Percentiles rank a stretch among this genome's conserved stretches.
These are phyloP conservation scores for Zaprionus vittiger DNA, from an alignment of 1,140 invertebrate genomes.

Conservation along the genomic window DNA sequence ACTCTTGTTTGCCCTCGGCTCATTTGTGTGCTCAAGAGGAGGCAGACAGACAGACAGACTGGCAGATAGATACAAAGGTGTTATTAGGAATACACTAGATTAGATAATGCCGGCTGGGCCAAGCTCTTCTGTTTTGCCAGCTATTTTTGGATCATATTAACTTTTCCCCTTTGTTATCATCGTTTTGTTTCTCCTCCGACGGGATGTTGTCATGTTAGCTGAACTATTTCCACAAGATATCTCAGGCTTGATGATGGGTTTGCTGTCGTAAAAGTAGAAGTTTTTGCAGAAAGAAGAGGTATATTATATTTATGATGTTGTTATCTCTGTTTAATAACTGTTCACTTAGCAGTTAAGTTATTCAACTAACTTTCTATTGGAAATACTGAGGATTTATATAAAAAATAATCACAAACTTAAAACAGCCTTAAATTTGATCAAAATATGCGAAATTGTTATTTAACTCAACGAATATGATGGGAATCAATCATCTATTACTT, in stretches of 20 bases:
- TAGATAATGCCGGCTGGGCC: constrained; percentile 31
- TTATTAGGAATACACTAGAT: constrained; percentile 26
- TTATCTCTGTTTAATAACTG: no score
- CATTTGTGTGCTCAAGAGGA: constrained; percentile 25
- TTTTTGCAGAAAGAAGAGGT: neutral
- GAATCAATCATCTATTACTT: no score
- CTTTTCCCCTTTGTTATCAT: constrained; percentile 2
- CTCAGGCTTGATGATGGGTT: neutral
- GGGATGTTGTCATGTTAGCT: neutral
- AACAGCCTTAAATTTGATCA: no score
- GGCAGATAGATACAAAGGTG: neutral
- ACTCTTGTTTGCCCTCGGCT: constrained; percentile 17
- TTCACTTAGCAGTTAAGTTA: no score
- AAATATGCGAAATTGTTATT: no score
- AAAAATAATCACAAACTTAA: no score
- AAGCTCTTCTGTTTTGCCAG: constrained; percentile 5
- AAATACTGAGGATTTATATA: no score
- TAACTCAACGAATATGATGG: no score
- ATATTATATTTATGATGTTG: no score
- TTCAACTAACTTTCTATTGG: no score
- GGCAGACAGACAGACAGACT: neutral
- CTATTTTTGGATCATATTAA: constrained; percentile 16
- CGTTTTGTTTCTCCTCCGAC: neutral
- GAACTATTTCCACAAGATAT: neutral
- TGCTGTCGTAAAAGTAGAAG: neutral